Percentiles rank a stretch among this genome's conserved stretches.
Evolutionary conservation across 2,888 invertebrate species (phyloP).

Genomic region (Horisme vitalbata): DNA sequence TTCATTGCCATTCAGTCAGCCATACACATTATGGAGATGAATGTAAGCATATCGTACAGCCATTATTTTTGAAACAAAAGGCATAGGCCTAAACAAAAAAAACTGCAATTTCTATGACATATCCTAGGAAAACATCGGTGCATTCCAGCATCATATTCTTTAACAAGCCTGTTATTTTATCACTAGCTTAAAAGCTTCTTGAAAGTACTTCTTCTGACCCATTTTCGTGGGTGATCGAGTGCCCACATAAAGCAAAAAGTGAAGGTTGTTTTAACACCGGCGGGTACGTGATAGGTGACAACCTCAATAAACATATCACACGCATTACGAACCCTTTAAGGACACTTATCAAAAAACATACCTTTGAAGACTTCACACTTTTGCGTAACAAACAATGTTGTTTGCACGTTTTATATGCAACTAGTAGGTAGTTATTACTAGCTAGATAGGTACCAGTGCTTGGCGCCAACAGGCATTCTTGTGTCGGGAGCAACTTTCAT

Average conservation of each 20-base stretch:
- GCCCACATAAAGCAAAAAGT: constrained; percentile 29
- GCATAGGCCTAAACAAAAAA: no score
- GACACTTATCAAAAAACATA: constrained; percentile 8
- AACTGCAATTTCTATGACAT: no score
- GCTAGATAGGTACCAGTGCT: constrained; percentile 27
- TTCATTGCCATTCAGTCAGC: constrained; percentile 31
- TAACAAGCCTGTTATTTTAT: no score
- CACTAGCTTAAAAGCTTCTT: neutral
- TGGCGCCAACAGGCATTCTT: constrained; percentile 76
- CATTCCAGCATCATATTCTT: no score
- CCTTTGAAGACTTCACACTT: constrained; percentile 5
- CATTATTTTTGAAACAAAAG: constrained; percentile 28
- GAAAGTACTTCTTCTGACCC: constrained; percentile 10
- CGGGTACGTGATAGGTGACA: constrained; percentile 29
- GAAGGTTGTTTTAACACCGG: constrained; percentile 29
- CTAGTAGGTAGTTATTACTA: constrained; percentile 18
- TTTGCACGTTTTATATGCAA: no score
- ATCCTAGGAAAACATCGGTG: no score
- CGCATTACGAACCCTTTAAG: constrained; percentile 5
- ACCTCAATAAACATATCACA: constrained; percentile 24
- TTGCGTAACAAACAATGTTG: constrained; percentile 23
- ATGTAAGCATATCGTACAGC: constrained; percentile 23
- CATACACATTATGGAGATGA: constrained; percentile 27
- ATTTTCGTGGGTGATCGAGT: constrained; percentile 18
- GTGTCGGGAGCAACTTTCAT: constrained; percentile 75